Evolutionary conservation across 2,797 vertebrate genomes (phyloP).

Genomic region (Lemur catta): DNA sequence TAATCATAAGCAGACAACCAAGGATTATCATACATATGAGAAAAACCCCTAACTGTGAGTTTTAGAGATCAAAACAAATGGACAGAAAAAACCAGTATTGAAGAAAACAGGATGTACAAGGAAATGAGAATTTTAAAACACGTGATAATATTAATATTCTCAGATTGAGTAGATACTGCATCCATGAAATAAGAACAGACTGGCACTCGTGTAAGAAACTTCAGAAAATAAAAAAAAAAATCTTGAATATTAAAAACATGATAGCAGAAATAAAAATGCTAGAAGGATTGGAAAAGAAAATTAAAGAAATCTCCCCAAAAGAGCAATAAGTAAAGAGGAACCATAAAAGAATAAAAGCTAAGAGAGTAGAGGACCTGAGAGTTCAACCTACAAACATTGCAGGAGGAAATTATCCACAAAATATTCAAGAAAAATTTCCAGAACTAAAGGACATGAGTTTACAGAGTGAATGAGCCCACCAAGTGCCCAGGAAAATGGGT

Average conservation of each 20-base stretch:
- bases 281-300: not conserved
- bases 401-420: not conserved
- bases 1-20: not conserved
- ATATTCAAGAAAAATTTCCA: not conserved
- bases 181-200: not conserved
- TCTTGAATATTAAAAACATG: not conserved
- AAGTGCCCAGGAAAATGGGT: not conserved
- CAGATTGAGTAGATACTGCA: not conserved
- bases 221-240: not conserved
- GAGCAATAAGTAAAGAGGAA: not conserved
- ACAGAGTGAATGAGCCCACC: not conserved
- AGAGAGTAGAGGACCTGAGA: not conserved
- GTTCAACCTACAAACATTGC: not conserved
- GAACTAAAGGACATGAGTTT: not conserved
- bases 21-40: not conserved
- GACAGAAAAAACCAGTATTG: not conserved
- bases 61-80: not conserved
- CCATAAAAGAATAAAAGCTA: not conserved
- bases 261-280: not conserved
- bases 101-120: not conserved
- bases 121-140: not conserved
- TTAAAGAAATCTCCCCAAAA: not conserved
- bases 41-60: not conserved
- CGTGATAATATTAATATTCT: not conserved
- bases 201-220: not conserved